Evolutionary conservation across 2,113 vertebrate genomes (phyloP).

Genomic region (Phylloscopus trochilus): DNA sequence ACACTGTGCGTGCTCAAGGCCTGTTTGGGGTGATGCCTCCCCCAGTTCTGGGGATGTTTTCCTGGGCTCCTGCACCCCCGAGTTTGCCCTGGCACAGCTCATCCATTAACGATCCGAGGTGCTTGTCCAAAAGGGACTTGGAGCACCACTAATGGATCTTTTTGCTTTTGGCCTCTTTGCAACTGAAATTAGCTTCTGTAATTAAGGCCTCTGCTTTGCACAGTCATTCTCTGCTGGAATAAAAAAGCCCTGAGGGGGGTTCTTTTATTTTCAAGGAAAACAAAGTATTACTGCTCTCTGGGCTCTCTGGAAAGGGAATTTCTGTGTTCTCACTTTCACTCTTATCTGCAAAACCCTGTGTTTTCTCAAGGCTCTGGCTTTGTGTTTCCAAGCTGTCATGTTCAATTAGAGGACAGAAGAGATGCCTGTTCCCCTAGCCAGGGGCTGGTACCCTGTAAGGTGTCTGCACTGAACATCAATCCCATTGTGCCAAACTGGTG

Average conservation of each 20-base stretch:
- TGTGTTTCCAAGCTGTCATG: neutral
- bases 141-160: constrained; percentile 62
- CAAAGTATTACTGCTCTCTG: neutral
- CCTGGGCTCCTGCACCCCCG: neutral
- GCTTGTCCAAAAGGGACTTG: constrained; percentile 39
- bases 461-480: neutral
- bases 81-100: constrained; percentile 21
- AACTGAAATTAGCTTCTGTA: constrained; percentile 68
- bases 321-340: constrained; percentile 29
- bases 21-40: neutral
- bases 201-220: constrained; percentile 68
- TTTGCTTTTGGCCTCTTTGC: constrained; percentile 58
- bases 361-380: constrained; percentile 12
- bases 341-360: neutral
- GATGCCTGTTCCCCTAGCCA: neutral
- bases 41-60: neutral
- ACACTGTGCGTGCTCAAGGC: neutral
- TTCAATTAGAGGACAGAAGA: neutral
- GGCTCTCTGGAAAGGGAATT: neutral
- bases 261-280: constrained; percentile 58
- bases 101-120: constrained; percentile 35
- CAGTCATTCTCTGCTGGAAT: constrained; percentile 62
- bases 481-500: neutral
- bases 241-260: constrained; percentile 38
- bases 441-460: neutral